phyloP scores from a whole-genome alignment of 2,113 vertebrate genomes.

The Trematocara marginatum region DNA sequence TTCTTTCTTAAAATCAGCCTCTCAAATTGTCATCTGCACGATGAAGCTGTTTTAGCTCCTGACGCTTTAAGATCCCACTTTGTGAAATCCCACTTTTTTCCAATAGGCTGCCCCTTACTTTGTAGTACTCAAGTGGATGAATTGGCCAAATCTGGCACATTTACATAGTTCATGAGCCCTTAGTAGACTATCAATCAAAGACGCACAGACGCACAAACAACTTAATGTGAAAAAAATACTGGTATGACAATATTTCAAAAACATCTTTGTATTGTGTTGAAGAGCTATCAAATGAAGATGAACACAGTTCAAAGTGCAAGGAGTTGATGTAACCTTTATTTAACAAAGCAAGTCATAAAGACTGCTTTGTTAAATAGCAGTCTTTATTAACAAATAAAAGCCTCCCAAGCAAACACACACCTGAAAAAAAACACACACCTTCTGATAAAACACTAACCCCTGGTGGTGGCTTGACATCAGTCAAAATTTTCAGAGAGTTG shows the following conservation, averaged over 20 bases:
- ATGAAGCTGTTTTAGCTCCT: background rate
- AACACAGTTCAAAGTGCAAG: background rate
- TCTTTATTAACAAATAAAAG: background rate
- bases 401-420: background rate
- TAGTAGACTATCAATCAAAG: background rate
- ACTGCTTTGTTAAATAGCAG: background rate
- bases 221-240: background rate
- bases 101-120: background rate
- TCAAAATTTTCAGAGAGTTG: background rate
- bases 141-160: background rate
- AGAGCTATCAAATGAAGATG: rapidly evolving
- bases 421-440: background rate
- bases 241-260: background rate
- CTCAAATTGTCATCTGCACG: background rate
- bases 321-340: background rate
- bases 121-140: background rate
- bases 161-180: background rate
- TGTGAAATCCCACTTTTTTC: background rate
- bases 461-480: background rate
- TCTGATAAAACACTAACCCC: background rate
- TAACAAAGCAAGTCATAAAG: background rate
- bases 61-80: background rate
- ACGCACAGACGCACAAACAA: background rate
- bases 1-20: background rate
- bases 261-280: background rate